Base-by-base conservation (phyloP, 2,888 invertebrate genomes). In the Apamea epomidion region DNA sequence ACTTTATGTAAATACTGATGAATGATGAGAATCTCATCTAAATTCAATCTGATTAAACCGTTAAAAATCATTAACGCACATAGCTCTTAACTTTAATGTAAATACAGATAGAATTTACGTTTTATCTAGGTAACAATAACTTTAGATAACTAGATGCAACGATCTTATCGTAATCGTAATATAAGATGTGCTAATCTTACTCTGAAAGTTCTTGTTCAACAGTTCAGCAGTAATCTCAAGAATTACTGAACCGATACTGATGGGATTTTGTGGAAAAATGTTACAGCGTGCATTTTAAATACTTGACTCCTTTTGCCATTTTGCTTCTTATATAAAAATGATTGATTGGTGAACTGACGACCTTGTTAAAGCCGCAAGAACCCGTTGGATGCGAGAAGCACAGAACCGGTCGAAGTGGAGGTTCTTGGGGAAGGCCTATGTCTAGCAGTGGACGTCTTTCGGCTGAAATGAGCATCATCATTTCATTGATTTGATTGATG, bases 161-260 rank as follows among this genome's bases (percentile, higher is more conserved):
- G 51, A 51, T 76, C 37, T 76, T 60, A 76, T 62, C 51, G 18
- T n/a, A 62, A 60, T 37, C 29, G 12, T 60, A 51, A 60, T 25
- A 48, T 75, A 21, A 82, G 32, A 71, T 74, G 48, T 72, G 74
- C 21, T 60, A 86, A 86, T 86, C 32, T 86, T 71, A 37, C 7
- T 74, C 29, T 60, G 60, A 18, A 32, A 71, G 37, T 37, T 60
- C n/a, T 62, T 58, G 42, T 67, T 76, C 2, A 71, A 37, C 71
- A 25, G n/a, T n/a, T n/a, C n/a, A n/a, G n/a, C 16, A 65, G 21
- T 81, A 21, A 48, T 86, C 60, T 65, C 16, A 60, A 80, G 25
- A 72, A 54, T 42, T 18, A 60, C 25, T 85, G 18, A 16, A 29
- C 64, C 10, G 60, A 29, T 5, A 48, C 62, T 62, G 48, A 74